Base-by-base conservation (phyloP, 64 coral and sea anemone species). In the Dendrophyllia cribrosa region DNA sequence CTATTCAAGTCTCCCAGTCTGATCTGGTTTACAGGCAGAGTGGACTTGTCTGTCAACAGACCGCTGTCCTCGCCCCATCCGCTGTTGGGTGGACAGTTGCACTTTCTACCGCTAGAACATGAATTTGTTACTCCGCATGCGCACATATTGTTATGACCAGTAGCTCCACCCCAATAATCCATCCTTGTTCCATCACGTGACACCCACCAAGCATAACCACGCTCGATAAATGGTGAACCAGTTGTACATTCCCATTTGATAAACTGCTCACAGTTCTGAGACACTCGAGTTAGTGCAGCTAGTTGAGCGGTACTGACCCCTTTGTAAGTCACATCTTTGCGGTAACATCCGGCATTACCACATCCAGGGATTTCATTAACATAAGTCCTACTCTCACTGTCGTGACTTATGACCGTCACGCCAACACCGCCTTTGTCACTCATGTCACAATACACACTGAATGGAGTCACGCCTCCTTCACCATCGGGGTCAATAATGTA, bases 401-500 rank as follows among this genome's bases (percentile, higher is more conserved):
- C 20, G 5, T 90, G 73, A 70, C 75, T 90, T 44, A 79, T n/a
- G 3, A 90, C 43, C 44, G 88, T 90, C 88, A 90, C 76, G 44
- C 88, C 75, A 77, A 90, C 62, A 16, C 58, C 75, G 7, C 62
- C 61, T 9, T 68, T 90, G 74, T 77, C 58, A 70, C 59, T 62
- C 75, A 90, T 90, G 73, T 90, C 88, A 9, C 88, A 90, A 49
- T 79, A 90, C 46, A 79, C 88, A 14, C 12, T 90, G 50, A 90
- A 90, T 22, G 88, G 59, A 6, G 56, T 51, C 23, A 77, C 74
- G 12, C 58, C 88, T 26, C 59, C 75, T 3, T 50, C 34, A 20
- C 88, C 75, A 62, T 90, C 88, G n/a, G 88, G 88, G 17, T 90
- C 88, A 20, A 90, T 79, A 9, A 11, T 16, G 14, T 90, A 90